Conservation (phyloP, 2,797 vertebrate genomes). For the Notolepis coatsorum region DNA sequence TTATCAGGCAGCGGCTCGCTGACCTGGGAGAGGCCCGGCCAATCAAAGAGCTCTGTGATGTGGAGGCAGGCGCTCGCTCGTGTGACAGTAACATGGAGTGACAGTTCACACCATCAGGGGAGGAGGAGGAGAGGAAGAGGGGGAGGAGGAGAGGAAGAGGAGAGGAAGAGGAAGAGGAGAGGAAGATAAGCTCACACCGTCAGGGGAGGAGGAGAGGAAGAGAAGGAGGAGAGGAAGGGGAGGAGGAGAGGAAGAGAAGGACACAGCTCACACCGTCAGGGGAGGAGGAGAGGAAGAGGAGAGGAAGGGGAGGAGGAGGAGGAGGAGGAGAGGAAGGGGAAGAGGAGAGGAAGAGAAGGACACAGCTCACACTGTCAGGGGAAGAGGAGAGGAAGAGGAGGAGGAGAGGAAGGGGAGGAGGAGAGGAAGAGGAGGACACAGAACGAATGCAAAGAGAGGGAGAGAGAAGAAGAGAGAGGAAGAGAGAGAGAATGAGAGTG, state of each 20-base stretch:
- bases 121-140: slow-evolving; percentile 29
- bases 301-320: not conserved
- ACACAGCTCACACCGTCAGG: no score
- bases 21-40: slow-evolving; percentile 89
- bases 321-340: not conserved
- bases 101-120: slow-evolving; percentile 78
- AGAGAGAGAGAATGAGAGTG: no score
- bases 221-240: not conserved
- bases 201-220: no score
- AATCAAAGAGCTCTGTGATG: slow-evolving; percentile 82
- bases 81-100: slow-evolving; percentile 83
- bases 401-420: not conserved
- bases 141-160: slow-evolving; percentile 49
- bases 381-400: slow-evolving; percentile 14
- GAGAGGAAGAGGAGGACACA: slow-evolving; percentile 11
- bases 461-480: slow-evolving; percentile 20
- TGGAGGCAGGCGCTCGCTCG: slow-evolving; percentile 76
- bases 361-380: no score
- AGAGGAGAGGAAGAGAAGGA: not conserved
- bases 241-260: not conserved
- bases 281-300: slow-evolving; percentile 11
- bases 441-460: no score
- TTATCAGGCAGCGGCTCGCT: slow-evolving; percentile 85
- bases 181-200: no score
- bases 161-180: slow-evolving; percentile 13